Base-by-base conservation (phyloP, 2,113 vertebrate species). In the Lamprologus speciosus region DNA sequence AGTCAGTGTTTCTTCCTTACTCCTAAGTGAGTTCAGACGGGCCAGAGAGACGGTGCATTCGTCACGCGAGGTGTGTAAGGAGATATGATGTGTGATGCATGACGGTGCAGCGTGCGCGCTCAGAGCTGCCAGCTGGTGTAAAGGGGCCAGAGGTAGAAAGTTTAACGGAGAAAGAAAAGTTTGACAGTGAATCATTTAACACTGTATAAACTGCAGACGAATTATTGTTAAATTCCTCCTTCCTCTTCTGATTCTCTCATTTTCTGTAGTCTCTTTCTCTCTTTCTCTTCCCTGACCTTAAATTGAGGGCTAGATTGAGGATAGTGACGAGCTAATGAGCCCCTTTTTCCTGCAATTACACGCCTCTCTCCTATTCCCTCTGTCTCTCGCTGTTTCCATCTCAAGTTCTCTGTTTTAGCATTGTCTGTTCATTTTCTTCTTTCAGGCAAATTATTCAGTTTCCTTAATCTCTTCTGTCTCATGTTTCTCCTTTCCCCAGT, bases 291-390 rank as follows among this genome's bases (percentile, higher is more conserved):
- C 75, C 58, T 91, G 93, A 90, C 84, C 92, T 92, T 35, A 93
- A 94, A 94, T 94, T 94, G 83, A 68, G 88, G 93, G 91, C 88
- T 93, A 92, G 94, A 91, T 92, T 87, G 87, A 92, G 89, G 87
- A 92, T 89, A 91, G 88, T 93, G 94, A 94, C 81, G 78, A 88
- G 91, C 87, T 94, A 94, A 95, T 95, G 92, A 94, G 89, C 40
- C 91, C 91, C 87, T 87, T 83, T 94, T 94, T 95, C 93, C 93
- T 95, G 93, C 92, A 94, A 94, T 94, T 95, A 94, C 83, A 81
- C 85, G 85, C 51, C 84, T 88, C 82, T 89, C 73, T 83, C 55
- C 87, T 80, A 45, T 89, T 85, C 82, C 83, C 26, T 85, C 65
- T 50, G 68, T 86, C 82, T 89, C 80, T 85, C 54, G 35, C 78